Evolutionary conservation across 2,113 vertebrate genomes (phyloP), one percentile per base, ranked within the genome.

Genomic region (Proterorhinus semilunaris): DNA sequence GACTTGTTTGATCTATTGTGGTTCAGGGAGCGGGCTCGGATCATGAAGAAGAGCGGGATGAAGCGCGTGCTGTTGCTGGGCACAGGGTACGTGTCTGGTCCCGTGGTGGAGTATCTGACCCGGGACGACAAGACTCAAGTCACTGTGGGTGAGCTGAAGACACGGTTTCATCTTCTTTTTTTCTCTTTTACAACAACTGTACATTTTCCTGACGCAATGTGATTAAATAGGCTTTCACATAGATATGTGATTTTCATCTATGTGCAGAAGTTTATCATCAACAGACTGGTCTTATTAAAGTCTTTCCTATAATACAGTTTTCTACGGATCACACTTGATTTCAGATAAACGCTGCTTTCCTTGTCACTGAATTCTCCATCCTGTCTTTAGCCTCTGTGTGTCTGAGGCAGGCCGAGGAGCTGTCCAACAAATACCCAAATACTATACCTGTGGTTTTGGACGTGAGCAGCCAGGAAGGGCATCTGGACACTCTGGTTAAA

Each of bases 51-150:
- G 92, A 62, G 65, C 2, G 91, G 91, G 21, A 94, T 94, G 90
- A 98, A 94, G 88, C 93, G 86, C 5, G 93, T 99, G 54, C 91
- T 99, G 71, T 74, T 99, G 82, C 93, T 99, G 0, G 98, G 98
- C 12, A 94, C 96, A 16, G 98, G 97, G 15, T 98, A 99, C 7
- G 95, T 99, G 66, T 98, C 96, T 42, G 94, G 90, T 8, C 96
- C 98, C 8, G 94, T 98, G 1, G 87, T 99, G 27, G 95, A 96
- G 70, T 99, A 99, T 81, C 87, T 99, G 75, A 96, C 92, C 48
- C 95, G 96, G 47, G 94, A 96, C 67, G 62, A 90, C 59, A 89
- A 65, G 27, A 85, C 91, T 16, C 92, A 93, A 87, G 92, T 99
- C 84, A 99, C 97, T 65, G 93, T 96, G 81, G 97, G 98, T 99